phyloP scores from a whole-genome alignment of 2,888 invertebrate genomes.

The Aricia artaxerxes region DNA sequence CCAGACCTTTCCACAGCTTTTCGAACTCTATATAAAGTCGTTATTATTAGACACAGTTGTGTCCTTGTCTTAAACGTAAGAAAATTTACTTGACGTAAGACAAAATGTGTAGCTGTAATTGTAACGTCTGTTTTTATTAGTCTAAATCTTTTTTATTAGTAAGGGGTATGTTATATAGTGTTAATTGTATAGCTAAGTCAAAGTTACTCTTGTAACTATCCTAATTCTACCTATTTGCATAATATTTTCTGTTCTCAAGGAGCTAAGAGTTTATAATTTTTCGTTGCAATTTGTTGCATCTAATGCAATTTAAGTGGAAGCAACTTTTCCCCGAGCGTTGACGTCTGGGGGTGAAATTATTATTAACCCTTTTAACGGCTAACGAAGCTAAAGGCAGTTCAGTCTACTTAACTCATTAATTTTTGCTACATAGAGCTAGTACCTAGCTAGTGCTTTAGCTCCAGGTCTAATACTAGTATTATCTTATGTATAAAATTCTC shows the following conservation, averaged over 20 bases:
- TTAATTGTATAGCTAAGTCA: too few relatives aligned
- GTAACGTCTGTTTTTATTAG: too few relatives aligned
- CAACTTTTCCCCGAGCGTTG: slow-evolving; percentile 20
- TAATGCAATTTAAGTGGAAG: slow-evolving; percentile 3
- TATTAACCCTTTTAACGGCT: slow-evolving; percentile 27
- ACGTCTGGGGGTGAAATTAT: slow-evolving; percentile 17
- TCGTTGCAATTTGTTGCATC: slow-evolving; percentile 2
- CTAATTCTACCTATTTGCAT: background rate
- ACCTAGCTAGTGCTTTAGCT: background rate
- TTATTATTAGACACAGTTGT: too few relatives aligned
- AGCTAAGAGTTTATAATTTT: slow-evolving; percentile 14
- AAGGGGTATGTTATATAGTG: too few relatives aligned
- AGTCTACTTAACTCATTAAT: background rate
- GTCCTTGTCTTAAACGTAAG: too few relatives aligned
- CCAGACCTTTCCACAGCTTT: too few relatives aligned
- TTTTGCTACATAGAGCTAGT: background rate
- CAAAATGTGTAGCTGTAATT: too few relatives aligned
- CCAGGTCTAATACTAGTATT: too few relatives aligned
- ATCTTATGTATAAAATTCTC: too few relatives aligned
- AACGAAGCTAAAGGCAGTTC: background rate
- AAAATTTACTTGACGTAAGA: too few relatives aligned
- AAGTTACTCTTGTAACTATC: background rate
- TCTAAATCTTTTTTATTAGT: too few relatives aligned
- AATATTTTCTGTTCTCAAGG: background rate
- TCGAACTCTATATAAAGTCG: too few relatives aligned